Evolutionary conservation across 2,113 vertebrate species (phyloP), one percentile per base, ranked within the genome.

Genomic region (Phylloscopus whistleri): DNA sequence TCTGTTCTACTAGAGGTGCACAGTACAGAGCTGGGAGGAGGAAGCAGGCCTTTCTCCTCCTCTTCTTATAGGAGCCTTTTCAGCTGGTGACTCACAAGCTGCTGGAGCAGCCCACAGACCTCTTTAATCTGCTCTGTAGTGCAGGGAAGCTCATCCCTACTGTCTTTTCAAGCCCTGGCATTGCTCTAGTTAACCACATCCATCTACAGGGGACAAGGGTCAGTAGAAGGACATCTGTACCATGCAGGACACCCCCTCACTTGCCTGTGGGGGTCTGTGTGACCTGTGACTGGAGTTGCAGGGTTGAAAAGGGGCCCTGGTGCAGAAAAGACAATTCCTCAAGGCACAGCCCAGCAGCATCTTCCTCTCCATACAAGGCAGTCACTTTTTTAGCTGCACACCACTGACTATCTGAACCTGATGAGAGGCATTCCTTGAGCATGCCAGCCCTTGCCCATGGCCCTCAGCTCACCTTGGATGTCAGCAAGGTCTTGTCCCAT

Each of bases 401-500:
- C 5, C 74, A 59, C 43, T 6, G 39, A 51, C 60, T 52, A 59
- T 49, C 72, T 73, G 31, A 80, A n/a, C n/a, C 7, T 30, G 41
- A 87, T 56, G n/a, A 86, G 64, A 30, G 33, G 30, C 31, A 7
- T 20, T 24, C 39, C 35, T 48, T 43, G 39, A 82, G 53, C 17
- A 37, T 0, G 4, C 22, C 78, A 75, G 41, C 59, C 69, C 43
- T 39, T 1, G 0, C 69, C 87, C 58, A 9, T 0, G 0, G 37
- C 74, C 49, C 55, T 23, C 78, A 15, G 91, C 98, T 97, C 96
- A 99, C 99, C 99, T 81, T 98, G 98, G 84, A 99, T 98, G 97
- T 99, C 99, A 11, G 99, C 99, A 60, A 99, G 97, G 87, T 99
- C 99, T 59, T 99, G 99, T 30, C 99, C 99, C 98, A 99, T 99